Percentiles rank a stretch among this genome's conserved stretches.
Evolutionary conservation across 92 coral and sea anemone species (phyloP).

Genomic region (Chrysogorgia sp.): DNA sequence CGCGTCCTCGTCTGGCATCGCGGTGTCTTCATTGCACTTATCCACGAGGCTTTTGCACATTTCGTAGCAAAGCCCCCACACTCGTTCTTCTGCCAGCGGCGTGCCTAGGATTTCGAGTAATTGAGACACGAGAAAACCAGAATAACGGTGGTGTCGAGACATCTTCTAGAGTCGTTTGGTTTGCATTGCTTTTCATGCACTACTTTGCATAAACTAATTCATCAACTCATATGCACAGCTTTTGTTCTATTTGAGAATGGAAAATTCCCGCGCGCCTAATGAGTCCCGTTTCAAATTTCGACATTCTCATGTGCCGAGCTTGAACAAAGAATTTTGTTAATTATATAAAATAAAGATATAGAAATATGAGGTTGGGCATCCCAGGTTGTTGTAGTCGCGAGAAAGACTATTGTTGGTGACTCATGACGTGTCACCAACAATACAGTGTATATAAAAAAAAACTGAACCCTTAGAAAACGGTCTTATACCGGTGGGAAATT

Average conservation of each 20-base stretch:
- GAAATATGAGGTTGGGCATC: too few relatives aligned
- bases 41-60: slow-evolving; percentile 13
- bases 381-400: too few relatives aligned
- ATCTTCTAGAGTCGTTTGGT: neutral
- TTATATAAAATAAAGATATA: too few relatives aligned
- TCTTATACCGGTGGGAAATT: too few relatives aligned
- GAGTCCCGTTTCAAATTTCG: too few relatives aligned
- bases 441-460: too few relatives aligned
- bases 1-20: neutral
- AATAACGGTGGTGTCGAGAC: slow-evolving; percentile 3
- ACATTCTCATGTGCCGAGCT: too few relatives aligned
- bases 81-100: slow-evolving; percentile 33
- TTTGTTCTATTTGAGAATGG: neutral
- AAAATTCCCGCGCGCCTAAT: neutral
- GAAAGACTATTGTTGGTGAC: too few relatives aligned
- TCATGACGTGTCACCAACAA: too few relatives aligned
- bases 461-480: too few relatives aligned
- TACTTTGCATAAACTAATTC: neutral
- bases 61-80: slow-evolving; percentile 38
- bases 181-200: neutral
- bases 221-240: too few relatives aligned
- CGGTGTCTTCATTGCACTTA: neutral
- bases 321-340: too few relatives aligned
- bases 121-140: slow-evolving; percentile 32
- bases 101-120: slow-evolving; percentile 10